Conservation (phyloP, 2,113 vertebrate species). For the Indicator indicator region DNA sequence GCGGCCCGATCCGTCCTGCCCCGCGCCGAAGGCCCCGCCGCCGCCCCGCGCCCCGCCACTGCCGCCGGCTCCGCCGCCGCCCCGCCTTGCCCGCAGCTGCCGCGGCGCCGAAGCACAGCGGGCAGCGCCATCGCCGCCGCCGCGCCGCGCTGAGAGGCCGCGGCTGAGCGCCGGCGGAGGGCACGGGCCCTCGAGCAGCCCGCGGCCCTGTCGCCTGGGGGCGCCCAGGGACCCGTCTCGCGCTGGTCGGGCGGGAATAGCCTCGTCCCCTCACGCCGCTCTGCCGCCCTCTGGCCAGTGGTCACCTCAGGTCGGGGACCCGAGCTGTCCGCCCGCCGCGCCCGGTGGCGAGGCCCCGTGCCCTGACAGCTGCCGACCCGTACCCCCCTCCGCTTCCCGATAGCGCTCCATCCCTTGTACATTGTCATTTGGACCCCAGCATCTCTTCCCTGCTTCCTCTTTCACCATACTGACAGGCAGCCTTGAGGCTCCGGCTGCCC, state of each 20-base stretch:
- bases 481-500: not conserved
- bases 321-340: not conserved
- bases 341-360: not conserved
- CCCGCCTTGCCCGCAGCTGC: conserved; percentile 34
- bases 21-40: conserved; percentile 61
- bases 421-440: accelerated
- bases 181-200: no score
- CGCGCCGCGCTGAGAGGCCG: not conserved
- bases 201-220: not conserved
- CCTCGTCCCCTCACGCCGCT: not conserved
- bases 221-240: not conserved
- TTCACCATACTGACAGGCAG: not conserved
- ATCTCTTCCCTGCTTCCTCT: not conserved
- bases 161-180: not conserved
- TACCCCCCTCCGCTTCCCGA: no score
- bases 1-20: conserved; percentile 82
- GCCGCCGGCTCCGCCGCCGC: conserved; percentile 56
- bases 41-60: not conserved
- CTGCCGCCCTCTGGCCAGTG: not conserved
- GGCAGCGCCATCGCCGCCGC: not conserved
- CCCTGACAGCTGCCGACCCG: not conserved
- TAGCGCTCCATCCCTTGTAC: accelerated
- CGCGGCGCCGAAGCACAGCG: not conserved
- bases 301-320: not conserved
- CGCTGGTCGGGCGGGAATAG: not conserved